Evolutionary conservation across 2,113 vertebrate genomes (phyloP), one percentile per base, ranked within the genome.

Genomic region (Antechinus flavipes): DNA sequence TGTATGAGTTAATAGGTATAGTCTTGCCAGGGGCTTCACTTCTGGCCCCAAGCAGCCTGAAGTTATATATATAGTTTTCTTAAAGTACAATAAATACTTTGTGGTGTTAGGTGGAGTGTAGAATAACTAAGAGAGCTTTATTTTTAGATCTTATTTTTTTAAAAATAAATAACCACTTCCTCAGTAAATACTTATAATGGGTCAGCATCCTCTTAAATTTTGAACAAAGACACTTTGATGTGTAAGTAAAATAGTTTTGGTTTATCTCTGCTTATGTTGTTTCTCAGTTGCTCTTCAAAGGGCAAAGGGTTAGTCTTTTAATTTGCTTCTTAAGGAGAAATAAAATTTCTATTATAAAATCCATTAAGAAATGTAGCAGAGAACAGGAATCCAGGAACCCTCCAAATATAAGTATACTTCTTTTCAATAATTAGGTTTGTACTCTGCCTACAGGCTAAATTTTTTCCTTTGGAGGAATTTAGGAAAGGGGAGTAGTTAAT

Each of bases 91-190:
- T 92, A 35, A 94, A 93, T 50, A 54, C 19, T 89, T 26, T 54
- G 25, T 94, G 92, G 35, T 46, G 42, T 93, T 95, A 89, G 93
- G 54, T 53, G 26, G 26, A 25, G 25, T 89, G 89, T 90, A 95
- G 92, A 94, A 23, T 52, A 58, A 47, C 52, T 58, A 95, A 50
- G 91, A 91, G 56, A 53, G n/a, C 53, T 52, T 91, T 97, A 93
- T 95, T 95, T 97, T 97, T 95, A 97, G 95, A 84, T 91, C 16
- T 14, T 94, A 68, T 94, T 96, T 94, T 96, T 96, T 92, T 90
- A 95, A 96, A 89, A 92, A 97, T 52, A 96, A 90, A 90, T 14
- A 90, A 94, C 93, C 90, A 96, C 96, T 98, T 98, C 95, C 97
- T 97, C 49, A 96, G 50, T 94, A 84, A 95, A 90, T 92, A 68